Base-by-base conservation (phyloP, 2,888 invertebrate species). In the Pyrrhia umbra region DNA sequence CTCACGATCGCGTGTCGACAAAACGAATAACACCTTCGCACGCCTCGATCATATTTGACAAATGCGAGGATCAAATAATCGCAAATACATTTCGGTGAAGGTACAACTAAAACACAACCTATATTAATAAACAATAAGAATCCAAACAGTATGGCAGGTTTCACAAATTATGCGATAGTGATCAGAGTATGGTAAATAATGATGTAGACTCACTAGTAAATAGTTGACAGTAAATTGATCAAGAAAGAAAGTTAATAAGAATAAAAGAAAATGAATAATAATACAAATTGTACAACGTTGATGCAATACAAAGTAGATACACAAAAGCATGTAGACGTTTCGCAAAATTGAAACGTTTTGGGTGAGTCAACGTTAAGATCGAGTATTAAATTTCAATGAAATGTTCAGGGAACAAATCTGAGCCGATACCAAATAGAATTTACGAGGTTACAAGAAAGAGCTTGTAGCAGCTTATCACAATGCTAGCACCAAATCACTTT, bases 1-100 rank as follows among this genome's bases (percentile, higher is more conserved):
- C 90, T 87, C 85, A 80, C 81, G 85, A 90, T 92, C 89, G 90
- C 88, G 88, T 91, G 91, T 91, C 90, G 88, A 89, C 90, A 89
- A 90, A 91, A 91, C 87, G 90, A 90, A 89, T 86, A 90, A 89
- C 90, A 89, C 87, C 86, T 88, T 89, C 84, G 85, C 87, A 85
- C 83, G 82, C 86, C 87, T 88, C 89, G 85, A 89, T 91, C 90
- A 89, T 88, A 88, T 88, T 89, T 90, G 89, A 91, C 90, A 89
- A 90, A 92, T 90, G 89, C 84, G 77, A 78, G 85, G 87, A 87
- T 89, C 88, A 86, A 88, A 88, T 88, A 88, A 88, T 88, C 87
- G 86, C 87, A 85, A 88, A 87, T 80, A 85, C 79, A 70, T 79
- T 79, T 80, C 71, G 62, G 60, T 62, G 23, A 64, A 5, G 50